Evolutionary conservation across 2,888 invertebrate species (phyloP).

Genomic region (Troides helena): DNA sequence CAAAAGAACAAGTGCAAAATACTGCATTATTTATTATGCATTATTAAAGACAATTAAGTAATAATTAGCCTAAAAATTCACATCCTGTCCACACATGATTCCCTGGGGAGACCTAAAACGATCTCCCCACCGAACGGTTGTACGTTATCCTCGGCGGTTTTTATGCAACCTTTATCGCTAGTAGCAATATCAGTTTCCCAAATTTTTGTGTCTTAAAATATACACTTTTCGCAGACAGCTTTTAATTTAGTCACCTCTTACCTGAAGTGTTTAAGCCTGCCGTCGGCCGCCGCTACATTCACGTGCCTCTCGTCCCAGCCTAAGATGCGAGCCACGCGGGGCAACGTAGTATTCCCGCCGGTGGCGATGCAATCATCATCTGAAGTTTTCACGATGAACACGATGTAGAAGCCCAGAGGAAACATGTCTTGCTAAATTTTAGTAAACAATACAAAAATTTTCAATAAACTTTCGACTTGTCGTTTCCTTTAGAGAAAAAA

Average conservation of each 20-base stretch:
- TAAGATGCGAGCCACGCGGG: slow-evolving; percentile 54
- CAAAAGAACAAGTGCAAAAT: slow-evolving; percentile 5
- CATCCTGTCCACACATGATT: too few relatives aligned
- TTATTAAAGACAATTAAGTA: neutral
- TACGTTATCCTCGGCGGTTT: too few relatives aligned
- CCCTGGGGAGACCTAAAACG: too few relatives aligned
- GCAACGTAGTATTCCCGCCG: slow-evolving; percentile 45
- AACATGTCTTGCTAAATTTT: slow-evolving; percentile 81
- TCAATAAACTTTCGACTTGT: too few relatives aligned
- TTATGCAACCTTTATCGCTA: too few relatives aligned
- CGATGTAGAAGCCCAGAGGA: slow-evolving; percentile 87
- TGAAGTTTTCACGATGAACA: slow-evolving; percentile 86
- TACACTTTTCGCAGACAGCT: too few relatives aligned
- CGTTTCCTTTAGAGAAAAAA: too few relatives aligned
- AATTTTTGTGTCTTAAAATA: too few relatives aligned
- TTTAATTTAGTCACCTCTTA: slow-evolving; percentile 33
- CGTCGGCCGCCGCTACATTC: slow-evolving; percentile 48
- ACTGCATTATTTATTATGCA: too few relatives aligned
- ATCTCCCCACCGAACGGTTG: too few relatives aligned
- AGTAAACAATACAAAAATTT: neutral
- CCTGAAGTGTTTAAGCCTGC: slow-evolving; percentile 64
- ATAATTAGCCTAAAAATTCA: neutral
- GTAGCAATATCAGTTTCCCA: too few relatives aligned
- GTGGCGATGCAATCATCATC: slow-evolving; percentile 77
- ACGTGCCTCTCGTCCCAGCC: slow-evolving; percentile 50